Base-by-base conservation (phyloP, 1,140 invertebrate genomes). In the Drosophila ogumai region DNA sequence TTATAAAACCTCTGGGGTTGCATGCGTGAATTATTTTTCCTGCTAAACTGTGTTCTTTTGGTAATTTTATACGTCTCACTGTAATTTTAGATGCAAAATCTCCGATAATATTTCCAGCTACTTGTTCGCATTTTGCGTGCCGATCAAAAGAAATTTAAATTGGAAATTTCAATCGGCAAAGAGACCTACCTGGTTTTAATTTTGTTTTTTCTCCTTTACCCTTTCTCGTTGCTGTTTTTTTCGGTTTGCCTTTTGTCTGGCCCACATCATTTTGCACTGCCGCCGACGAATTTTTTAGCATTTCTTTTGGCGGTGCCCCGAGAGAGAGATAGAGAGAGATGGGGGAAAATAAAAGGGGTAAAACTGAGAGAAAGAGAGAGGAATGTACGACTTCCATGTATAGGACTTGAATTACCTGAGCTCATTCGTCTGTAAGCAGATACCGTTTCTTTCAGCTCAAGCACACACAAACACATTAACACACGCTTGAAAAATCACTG, bases 341-440 rank as follows among this genome's bases (percentile, higher is more conserved):
- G 44, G 40, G 40, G 40, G 7, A 41, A 17, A 50, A 32, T 15
- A 54, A 36, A 54, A 54, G 50, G 32, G 50, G 50, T 22, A 22
- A 22, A 8, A 50, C 28, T 55, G 40, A 34, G 64, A 47, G 43
- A 50, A 52, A 76, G 13, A 40, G 38, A 40, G 15, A 40, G 13
- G 47, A 52, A 85, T 88, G 80, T 88, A 80, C 56, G 67, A 84
- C 85, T 86, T 81, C 81, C 59, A 68, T 85, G 82, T 86, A 46
- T 77, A 57, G 74, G 81, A 86, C 72, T 85, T 85, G 68, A 81
- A 86, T 88, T 88, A 88, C 84, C 84, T 74, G 58, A 71, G 86
- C 46, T 82, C 68, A 73, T 71, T 86, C 75, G 79, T 61, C 85
- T 88, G 84, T 88, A 88, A 88, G 61, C 80, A 84, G 77, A 88